A percentile compares a stretch with the other conserved stretches of the same genome.
These are phyloP conservation scores for Epistrophe eligans DNA, from an alignment of 2,888 invertebrate species.

Conservation along the genomic window DNA sequence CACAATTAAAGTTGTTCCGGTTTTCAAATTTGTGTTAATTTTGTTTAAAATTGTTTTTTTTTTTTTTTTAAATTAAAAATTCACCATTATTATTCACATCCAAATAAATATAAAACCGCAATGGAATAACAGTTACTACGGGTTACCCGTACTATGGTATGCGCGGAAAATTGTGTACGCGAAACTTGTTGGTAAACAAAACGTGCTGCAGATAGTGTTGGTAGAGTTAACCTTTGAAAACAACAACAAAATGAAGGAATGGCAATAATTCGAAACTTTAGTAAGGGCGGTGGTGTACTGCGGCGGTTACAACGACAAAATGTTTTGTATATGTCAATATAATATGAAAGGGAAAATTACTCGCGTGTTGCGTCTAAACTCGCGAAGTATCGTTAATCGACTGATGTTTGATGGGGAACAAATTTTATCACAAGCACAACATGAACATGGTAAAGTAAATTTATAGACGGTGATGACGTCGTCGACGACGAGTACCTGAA, in stretches of 20 bases:
- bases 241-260: slow-evolving; percentile 19
- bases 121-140: slow-evolving; percentile 56
- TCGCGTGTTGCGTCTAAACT: slow-evolving; percentile 68
- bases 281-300: slow-evolving; percentile 19
- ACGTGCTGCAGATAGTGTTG: slow-evolving; percentile 35
- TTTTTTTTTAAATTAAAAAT: slow-evolving; percentile 33
- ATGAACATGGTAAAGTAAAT: slow-evolving; percentile 25
- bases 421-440: slow-evolving; percentile 34
- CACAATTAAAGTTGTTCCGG: slow-evolving; percentile 28
- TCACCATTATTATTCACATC: slow-evolving; percentile 36
- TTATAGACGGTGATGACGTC: background rate
- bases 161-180: slow-evolving; percentile 26
- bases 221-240: slow-evolving; percentile 55
- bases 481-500: slow-evolving; percentile 43
- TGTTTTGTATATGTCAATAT: slow-evolving; percentile 2
- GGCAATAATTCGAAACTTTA: slow-evolving; percentile 11
- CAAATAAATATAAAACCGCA: slow-evolving; percentile 46
- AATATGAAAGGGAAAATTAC: slow-evolving; percentile 43
- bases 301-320: slow-evolving; percentile 16
- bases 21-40: slow-evolving; percentile 40
- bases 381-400: slow-evolving; percentile 74
- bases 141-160: slow-evolving; percentile 46
- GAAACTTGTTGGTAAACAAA: slow-evolving; percentile 72
- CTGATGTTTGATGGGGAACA: slow-evolving; percentile 50
- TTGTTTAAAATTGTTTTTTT: slow-evolving; percentile 22